Evolutionary conservation across 2,888 invertebrate genomes (phyloP), one percentile per base, ranked within the genome.

Genomic region (Sphinx pinastri): DNA sequence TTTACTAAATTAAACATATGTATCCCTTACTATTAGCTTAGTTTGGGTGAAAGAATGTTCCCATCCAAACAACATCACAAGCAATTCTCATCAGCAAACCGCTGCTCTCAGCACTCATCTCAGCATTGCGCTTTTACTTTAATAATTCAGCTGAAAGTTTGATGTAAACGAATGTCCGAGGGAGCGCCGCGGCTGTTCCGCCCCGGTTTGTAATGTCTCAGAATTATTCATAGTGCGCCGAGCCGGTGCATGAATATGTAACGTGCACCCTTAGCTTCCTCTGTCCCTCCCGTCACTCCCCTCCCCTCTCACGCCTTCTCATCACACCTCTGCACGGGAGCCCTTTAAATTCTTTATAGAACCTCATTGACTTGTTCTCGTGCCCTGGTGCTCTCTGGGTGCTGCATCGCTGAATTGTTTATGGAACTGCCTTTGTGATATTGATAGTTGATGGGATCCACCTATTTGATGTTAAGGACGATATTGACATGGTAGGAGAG

Each of bases 161-260:
- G 54, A 68, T 68, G 68, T 68, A 57, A 68, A 47, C 47, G 67
- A 67, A 54, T 67, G 67, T 68, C 45, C 47, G 68, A 45, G 31
- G 52, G 31, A 38, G 63, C 31, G 38, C 57, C 68, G 57, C 47
- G 19, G 57, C 68, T 7, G 59, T 19, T 38, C 11, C 77, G 76
- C 74, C 73, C 76, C 74, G 74, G 71, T 80, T 79, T 79, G 79
- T 84, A 84, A 84, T 84, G 78, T 74, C 77, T 73, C 74, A 63
- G 84, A 84, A 85, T 85, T 80, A 84, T 85, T 84, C 84, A 85
- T 84, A 75, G 79, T 73, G 77, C 72, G 77, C 78, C 73, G 74
- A 71, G n/a, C 55, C 58, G 14, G 59, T 51, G 70, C 71, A 73
- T 71, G 68, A 71, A 73, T 73, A 73, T 71, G 73, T 70, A 71